Conservation (phyloP, 1,140 invertebrate genomes). For the Drosophila murphyi region DNA sequence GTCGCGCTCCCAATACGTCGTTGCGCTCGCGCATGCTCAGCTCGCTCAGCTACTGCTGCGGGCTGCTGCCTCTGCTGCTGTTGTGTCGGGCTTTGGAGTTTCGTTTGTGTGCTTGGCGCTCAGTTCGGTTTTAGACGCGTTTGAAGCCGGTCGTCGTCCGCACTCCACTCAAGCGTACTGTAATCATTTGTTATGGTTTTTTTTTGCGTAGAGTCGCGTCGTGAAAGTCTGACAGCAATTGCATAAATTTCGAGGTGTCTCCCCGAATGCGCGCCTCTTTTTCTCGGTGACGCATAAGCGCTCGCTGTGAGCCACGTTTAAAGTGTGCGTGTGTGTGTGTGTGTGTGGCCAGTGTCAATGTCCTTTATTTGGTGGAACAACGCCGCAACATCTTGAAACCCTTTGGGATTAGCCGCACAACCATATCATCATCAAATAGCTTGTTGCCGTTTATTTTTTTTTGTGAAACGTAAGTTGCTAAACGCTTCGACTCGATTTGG, state of each 20-base stretch:
- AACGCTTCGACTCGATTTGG: conserved; percentile 66
- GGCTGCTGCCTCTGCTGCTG: conserved; percentile 18
- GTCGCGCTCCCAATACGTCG: not conserved
- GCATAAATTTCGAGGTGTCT: conserved; percentile 64
- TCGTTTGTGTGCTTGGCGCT: conserved; percentile 41
- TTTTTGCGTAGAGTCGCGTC: conserved; percentile 28
- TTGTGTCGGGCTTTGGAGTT: conserved; percentile 38
- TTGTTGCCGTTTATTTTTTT: not conserved
- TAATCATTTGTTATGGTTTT: conserved; percentile 71
- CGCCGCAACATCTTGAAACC: conserved; percentile 36
- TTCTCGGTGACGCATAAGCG: conserved; percentile 70
- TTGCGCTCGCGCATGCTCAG: conserved; percentile 47
- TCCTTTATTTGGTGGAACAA: conserved; percentile 65
- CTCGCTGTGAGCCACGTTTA: conserved; percentile 33
- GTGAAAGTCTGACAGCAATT: conserved; percentile 71
- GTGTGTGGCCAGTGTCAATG: conserved; percentile 63
- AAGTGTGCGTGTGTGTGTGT: conserved; percentile 14
- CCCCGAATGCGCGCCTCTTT: conserved; percentile 18
- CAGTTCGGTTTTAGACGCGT: conserved; percentile 64
- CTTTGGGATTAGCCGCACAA: conserved; percentile 60
- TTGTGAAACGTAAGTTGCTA: conserved; percentile 64
- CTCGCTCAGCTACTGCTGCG: conserved; percentile 21
- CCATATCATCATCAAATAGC: not conserved
- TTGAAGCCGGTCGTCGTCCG: conserved; percentile 66
- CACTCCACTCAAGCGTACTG: not conserved